phyloP scores from a whole-genome alignment of 2,888 invertebrate species.

The Laothoe populi region DNA sequence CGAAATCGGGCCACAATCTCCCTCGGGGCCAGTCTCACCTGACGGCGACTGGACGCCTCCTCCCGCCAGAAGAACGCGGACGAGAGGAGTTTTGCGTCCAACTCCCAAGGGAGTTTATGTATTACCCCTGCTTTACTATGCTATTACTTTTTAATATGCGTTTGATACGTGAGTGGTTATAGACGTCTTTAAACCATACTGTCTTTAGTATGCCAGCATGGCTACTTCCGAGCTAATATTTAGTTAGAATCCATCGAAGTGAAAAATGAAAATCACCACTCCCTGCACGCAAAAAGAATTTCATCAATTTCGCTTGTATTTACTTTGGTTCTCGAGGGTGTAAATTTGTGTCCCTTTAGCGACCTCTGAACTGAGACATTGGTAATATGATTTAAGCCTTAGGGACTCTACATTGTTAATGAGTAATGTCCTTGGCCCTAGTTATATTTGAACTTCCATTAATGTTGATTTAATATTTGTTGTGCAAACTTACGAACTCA shows the following conservation, averaged over 20 bases:
- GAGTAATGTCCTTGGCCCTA: background rate
- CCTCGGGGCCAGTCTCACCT: too few relatives aligned
- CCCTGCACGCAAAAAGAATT: slow-evolving; percentile 1
- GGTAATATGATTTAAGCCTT: slow-evolving; percentile 11
- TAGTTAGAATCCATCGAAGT: slow-evolving; percentile 16
- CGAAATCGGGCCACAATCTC: too few relatives aligned
- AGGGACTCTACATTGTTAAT: too few relatives aligned
- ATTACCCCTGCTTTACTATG: too few relatives aligned
- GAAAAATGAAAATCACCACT: slow-evolving; percentile 16
- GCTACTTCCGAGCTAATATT: slow-evolving; percentile 8
- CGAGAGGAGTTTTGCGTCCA: too few relatives aligned
- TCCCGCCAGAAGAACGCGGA: too few relatives aligned
- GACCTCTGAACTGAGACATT: background rate
- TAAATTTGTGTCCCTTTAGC: background rate
- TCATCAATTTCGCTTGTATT: slow-evolving; percentile 14
- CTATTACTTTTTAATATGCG: background rate
- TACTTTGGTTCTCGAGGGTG: background rate
- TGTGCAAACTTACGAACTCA: background rate
- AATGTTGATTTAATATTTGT: slow-evolving; percentile 22
- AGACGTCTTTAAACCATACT: too few relatives aligned
- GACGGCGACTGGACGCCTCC: too few relatives aligned
- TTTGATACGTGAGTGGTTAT: too few relatives aligned
- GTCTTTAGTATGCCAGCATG: background rate
- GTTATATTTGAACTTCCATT: slow-evolving; percentile 5
- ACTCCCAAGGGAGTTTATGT: too few relatives aligned